A percentile compares a stretch with the other conserved stretches of the same genome.
These are phyloP conservation scores for Idaea dimidiata DNA, from an alignment of 2,888 invertebrate genomes.

Conservation along the genomic window DNA sequence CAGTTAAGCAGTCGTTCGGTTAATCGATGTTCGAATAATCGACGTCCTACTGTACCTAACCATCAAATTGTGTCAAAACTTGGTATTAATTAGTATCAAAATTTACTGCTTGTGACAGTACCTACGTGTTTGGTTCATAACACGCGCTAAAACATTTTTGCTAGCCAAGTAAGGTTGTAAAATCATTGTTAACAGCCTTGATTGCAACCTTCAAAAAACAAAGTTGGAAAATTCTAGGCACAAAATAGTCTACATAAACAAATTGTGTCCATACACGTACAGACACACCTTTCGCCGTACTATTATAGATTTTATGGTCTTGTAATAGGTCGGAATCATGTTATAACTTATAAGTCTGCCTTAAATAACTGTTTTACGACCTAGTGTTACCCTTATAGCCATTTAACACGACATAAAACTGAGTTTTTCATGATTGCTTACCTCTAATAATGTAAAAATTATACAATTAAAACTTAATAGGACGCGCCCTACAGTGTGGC, in stretches of 20 bases:
- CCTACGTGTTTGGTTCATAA: too few species aligned
- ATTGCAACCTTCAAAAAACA: too few species aligned
- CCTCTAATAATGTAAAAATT: constrained; percentile 50
- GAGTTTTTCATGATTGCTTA: constrained; percentile 47
- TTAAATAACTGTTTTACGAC: background rate
- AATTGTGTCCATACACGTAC: background rate
- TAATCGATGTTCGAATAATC: too few species aligned
- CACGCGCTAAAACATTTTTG: too few species aligned
- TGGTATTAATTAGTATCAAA: too few species aligned
- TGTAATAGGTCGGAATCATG: constrained; percentile 58
- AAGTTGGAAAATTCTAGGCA: too few species aligned
- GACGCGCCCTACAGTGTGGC: background rate
- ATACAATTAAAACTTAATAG: background rate
- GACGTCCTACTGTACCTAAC: too few species aligned
- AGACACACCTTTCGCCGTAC: constrained; percentile 20
- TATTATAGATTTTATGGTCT: constrained; percentile 30
- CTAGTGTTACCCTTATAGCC: constrained; percentile 60
- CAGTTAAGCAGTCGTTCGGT: too few species aligned
- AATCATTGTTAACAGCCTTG: too few species aligned
- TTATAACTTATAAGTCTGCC: constrained; percentile 18
- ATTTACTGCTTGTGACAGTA: too few species aligned
- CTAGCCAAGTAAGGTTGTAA: too few species aligned
- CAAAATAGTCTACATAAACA: background rate
- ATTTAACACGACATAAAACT: constrained; percentile 55
- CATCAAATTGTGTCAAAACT: too few species aligned